Percentiles rank a stretch among this genome's conserved stretches.
phyloP scores from a whole-genome alignment of 2,113 vertebrate species.

The Castor canadensis region DNA sequence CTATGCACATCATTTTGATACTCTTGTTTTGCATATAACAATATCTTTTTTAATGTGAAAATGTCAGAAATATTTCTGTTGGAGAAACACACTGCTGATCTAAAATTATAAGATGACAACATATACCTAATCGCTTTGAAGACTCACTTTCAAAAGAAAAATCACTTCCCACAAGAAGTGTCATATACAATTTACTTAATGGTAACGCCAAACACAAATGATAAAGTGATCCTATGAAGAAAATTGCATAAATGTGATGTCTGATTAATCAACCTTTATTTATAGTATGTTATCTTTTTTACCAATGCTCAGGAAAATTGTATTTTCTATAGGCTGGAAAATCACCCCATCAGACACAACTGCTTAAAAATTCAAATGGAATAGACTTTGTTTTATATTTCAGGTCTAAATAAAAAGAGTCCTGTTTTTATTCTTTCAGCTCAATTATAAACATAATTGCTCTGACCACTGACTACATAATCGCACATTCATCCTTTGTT shows the following conservation, averaged over 20 bases:
- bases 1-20: background rate
- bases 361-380: conserved; percentile 4
- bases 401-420: conserved; percentile 16
- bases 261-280: background rate
- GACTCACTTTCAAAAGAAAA: background rate
- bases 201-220: background rate
- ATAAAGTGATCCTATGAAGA: background rate
- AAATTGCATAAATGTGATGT: conserved; percentile 1
- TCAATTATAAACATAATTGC: conserved; percentile 20
- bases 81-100: background rate
- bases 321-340: background rate
- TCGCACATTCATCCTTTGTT: conserved; percentile 7
- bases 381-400: background rate
- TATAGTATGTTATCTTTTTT: background rate
- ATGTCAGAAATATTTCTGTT: background rate
- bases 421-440: background rate
- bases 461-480: background rate
- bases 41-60: background rate
- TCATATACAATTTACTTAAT: background rate
- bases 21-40: background rate
- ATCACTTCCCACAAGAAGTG: background rate
- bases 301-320: background rate
- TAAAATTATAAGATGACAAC: background rate
- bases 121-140: background rate
- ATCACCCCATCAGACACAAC: background rate